Evolutionary conservation across 2,797 vertebrate genomes (phyloP).

Genomic region (Eulemur coronatus): DNA sequence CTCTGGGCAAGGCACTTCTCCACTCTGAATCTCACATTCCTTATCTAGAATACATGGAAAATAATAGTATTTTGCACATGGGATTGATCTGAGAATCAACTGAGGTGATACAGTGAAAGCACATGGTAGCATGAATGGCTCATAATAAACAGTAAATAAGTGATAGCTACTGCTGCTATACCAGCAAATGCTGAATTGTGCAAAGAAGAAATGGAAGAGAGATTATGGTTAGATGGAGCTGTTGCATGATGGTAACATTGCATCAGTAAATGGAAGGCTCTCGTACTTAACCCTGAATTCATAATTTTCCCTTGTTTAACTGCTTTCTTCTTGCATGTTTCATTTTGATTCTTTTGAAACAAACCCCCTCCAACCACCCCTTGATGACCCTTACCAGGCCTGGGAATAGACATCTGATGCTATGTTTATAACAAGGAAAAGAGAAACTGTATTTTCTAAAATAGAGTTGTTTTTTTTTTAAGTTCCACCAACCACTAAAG

Average conservation of each 20-base stretch:
- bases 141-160: not conserved
- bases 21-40: not conserved
- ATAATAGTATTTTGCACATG: not conserved
- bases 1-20: not conserved
- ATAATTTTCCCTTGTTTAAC: not conserved
- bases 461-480: not conserved
- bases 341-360: not conserved
- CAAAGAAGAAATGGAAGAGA: not conserved
- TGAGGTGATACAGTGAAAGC: not conserved
- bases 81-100: not conserved
- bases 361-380: too few relatives aligned
- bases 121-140: too few relatives aligned
- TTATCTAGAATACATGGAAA: not conserved
- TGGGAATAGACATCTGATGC: not conserved
- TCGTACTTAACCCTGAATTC: not conserved
- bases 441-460: not conserved
- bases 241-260: too few relatives aligned
- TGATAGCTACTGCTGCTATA: not conserved
- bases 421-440: not conserved
- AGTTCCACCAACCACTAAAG: not conserved
- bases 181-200: not conserved
- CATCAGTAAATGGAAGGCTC: not conserved
- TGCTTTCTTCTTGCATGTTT: not conserved
- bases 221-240: not conserved
- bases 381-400: not conserved